Conservation (phyloP, 2,888 invertebrate genomes). For the Lycophotia porphyrea region DNA sequence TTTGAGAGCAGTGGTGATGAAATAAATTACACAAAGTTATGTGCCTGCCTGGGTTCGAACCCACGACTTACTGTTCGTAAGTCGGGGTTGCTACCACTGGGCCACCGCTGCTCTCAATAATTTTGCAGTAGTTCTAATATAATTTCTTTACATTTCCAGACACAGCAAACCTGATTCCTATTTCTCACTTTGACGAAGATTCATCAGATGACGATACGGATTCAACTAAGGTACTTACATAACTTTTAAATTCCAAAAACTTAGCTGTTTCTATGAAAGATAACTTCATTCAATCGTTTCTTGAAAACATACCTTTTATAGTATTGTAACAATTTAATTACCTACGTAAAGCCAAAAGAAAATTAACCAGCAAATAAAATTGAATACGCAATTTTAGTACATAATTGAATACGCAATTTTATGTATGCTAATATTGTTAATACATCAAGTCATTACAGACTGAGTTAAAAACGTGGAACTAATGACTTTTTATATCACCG, state of each 20-base stretch:
- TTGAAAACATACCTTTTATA: background rate
- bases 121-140: background rate
- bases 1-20: too few relatives aligned
- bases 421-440: background rate
- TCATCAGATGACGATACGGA: constrained; percentile 82
- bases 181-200: constrained; percentile 79
- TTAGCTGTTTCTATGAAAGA: background rate
- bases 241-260: background rate
- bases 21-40: too few relatives aligned
- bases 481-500: background rate
- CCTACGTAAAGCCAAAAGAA: constrained; percentile 8
- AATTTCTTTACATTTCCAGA: constrained; percentile 70
- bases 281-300: constrained; percentile 10
- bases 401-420: constrained; percentile 10
- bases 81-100: too few relatives aligned
- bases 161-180: constrained; percentile 70
- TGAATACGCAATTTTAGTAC: background rate
- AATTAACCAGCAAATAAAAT: constrained; percentile 13
- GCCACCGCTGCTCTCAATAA: too few relatives aligned
- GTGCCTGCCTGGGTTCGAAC: too few relatives aligned
- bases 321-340: constrained; percentile 14
- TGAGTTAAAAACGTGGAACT: background rate
- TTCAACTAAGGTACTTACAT: constrained; percentile 74
- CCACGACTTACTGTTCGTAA: too few relatives aligned
- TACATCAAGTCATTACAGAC: background rate